Percentiles rank a stretch among this genome's conserved stretches.
phyloP scores from a whole-genome alignment of 2,888 invertebrate genomes.

The Agrotis ipsilon region DNA sequence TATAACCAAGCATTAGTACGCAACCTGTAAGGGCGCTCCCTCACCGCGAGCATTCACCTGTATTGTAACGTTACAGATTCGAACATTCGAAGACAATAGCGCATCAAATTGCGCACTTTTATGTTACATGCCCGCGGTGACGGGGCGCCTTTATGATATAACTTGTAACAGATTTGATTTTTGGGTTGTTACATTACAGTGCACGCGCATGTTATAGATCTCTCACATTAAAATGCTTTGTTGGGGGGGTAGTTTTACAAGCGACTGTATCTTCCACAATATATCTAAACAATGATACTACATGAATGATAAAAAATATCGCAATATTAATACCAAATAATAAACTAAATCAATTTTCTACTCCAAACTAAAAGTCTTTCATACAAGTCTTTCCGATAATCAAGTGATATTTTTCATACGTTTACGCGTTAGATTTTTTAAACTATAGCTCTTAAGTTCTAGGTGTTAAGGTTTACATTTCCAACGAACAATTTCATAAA shows the following conservation, averaged over 20 bases:
- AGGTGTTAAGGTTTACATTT: slow-evolving; percentile 77
- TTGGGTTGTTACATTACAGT: too few relatives aligned
- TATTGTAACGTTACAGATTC: too few relatives aligned
- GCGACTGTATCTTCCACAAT: slow-evolving; percentile 7
- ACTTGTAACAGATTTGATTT: too few relatives aligned
- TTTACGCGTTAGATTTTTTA: slow-evolving; percentile 77
- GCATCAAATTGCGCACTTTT: too few relatives aligned
- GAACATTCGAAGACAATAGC: too few relatives aligned
- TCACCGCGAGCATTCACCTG: too few relatives aligned
- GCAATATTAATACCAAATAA: slow-evolving; percentile 63
- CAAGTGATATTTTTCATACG: slow-evolving; percentile 86
- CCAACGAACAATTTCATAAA: slow-evolving; percentile 82
- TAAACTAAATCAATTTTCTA: slow-evolving; percentile 40
- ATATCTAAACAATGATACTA: background rate
- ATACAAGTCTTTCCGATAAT: slow-evolving; percentile 80
- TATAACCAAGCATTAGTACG: too few relatives aligned
- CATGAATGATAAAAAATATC: slow-evolving; percentile 30
- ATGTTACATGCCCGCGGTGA: too few relatives aligned
- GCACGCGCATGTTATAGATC: too few relatives aligned
- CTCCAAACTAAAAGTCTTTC: slow-evolving; percentile 54
- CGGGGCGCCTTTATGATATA: too few relatives aligned
- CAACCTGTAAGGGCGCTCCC: too few relatives aligned
- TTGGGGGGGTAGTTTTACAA: slow-evolving; percentile 7
- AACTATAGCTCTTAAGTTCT: slow-evolving; percentile 77
- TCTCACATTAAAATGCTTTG: too few relatives aligned